phyloP scores from a whole-genome alignment of 2,113 vertebrate species.

The Puntigrus tetrazona region DNA sequence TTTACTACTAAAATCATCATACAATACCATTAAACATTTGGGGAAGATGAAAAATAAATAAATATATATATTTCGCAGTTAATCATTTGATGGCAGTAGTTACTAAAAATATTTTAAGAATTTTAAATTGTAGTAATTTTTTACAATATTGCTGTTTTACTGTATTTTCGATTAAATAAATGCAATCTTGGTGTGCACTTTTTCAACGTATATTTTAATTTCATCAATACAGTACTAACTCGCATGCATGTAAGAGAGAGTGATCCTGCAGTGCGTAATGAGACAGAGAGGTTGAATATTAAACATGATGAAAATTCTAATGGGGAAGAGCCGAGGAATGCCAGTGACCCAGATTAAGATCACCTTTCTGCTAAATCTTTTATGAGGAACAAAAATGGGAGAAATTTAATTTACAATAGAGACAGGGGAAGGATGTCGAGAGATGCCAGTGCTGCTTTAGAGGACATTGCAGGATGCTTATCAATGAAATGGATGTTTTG shows the following conservation, averaged over 20 bases:
- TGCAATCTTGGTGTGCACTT: neutral
- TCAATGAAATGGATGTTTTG: neutral
- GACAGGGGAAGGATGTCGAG: constrained; percentile 42
- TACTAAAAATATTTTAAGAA: too few relatives aligned
- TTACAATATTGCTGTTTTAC: neutral
- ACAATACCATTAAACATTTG: too few relatives aligned
- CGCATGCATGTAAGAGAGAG: constrained; percentile 5
- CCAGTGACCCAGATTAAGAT: constrained; percentile 65
- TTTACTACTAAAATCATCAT: neutral
- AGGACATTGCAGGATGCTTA: neutral
- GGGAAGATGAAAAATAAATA: too few relatives aligned
- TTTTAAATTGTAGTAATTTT: neutral
- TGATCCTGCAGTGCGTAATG: constrained; percentile 48
- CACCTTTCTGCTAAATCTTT: constrained; percentile 65
- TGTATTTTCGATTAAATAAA: neutral
- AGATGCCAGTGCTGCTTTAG: neutral
- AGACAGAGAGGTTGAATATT: constrained; percentile 55
- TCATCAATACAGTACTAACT: neutral
- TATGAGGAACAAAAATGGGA: constrained; percentile 64
- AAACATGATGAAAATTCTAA: constrained; percentile 65
- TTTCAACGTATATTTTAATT: neutral
- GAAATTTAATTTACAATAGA: constrained; percentile 64
- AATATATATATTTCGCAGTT: too few relatives aligned
- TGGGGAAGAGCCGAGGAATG: constrained; percentile 55
- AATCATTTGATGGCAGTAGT: too few relatives aligned